Conservation (phyloP, 2,888 invertebrate genomes). For the Suillia variegata region DNA sequence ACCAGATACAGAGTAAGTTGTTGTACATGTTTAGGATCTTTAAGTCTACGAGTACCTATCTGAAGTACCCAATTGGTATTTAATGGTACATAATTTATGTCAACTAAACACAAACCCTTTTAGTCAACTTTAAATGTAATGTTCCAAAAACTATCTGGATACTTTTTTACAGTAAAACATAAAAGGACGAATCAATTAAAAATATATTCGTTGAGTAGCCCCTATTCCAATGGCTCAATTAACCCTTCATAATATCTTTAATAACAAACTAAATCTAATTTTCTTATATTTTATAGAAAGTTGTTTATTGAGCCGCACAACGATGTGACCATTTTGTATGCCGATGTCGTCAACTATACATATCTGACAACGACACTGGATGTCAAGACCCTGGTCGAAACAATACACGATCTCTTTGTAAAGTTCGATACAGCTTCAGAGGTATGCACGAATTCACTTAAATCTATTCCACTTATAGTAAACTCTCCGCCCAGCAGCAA, state of each 20-base stretch:
- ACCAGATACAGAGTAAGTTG: constrained; percentile 55
- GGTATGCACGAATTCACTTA: constrained; percentile 61
- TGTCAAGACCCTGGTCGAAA: constrained; percentile 81
- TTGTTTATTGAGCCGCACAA: constrained; percentile 86
- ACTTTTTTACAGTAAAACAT: too few relatives aligned
- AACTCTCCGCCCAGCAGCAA: neutral
- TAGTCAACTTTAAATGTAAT: too few relatives aligned
- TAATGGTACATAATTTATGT: too few relatives aligned
- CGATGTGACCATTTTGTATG: constrained; percentile 88
- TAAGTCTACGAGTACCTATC: too few relatives aligned
- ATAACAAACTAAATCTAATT: too few relatives aligned
- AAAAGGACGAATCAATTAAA: too few relatives aligned
- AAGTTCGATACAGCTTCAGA: constrained; percentile 90
- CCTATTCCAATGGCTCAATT: neutral
- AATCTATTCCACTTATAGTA: neutral
- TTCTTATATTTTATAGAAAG: too few relatives aligned
- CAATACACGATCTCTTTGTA: constrained; percentile 88
- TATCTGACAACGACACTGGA: constrained; percentile 75
- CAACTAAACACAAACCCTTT: too few relatives aligned
- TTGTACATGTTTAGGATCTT: too few relatives aligned
- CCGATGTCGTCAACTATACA: constrained; percentile 93
- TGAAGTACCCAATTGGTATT: too few relatives aligned
- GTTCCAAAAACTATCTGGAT: too few relatives aligned
- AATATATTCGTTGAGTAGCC: neutral
- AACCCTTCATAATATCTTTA: too few relatives aligned